Evolutionary conservation across 2,888 invertebrate species (phyloP).

Genomic region (Tachina grossa): DNA sequence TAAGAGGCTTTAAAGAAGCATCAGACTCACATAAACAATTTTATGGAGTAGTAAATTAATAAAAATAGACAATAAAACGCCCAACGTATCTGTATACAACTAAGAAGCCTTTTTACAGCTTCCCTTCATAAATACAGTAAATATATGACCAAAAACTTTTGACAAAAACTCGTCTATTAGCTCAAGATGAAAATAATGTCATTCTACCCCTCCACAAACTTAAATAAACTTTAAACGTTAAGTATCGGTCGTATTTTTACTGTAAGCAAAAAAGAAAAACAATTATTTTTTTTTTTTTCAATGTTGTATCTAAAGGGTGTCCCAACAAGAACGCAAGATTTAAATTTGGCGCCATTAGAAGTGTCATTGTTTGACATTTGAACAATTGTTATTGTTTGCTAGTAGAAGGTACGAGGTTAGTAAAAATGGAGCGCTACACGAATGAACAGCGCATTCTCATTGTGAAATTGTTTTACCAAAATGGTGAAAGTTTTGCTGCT

Average conservation of each 20-base stretch:
- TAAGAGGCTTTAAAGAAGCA: neutral
- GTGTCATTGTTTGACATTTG: no score
- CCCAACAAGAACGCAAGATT: no score
- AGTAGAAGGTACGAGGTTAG: no score
- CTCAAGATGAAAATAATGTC: slow-evolving; percentile 8
- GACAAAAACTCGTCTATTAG: neutral
- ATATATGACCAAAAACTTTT: neutral
- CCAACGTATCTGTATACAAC: slow-evolving; percentile 7
- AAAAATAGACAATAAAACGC: neutral
- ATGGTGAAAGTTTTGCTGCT: no score
- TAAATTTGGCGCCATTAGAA: no score
- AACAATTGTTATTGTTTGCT: no score
- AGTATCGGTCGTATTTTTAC: neutral
- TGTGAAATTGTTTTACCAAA: no score
- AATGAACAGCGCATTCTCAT: no score
- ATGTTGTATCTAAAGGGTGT: no score
- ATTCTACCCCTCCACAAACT: neutral
- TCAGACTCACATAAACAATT: neutral
- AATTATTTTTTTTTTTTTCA: neutral
- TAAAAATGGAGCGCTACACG: no score
- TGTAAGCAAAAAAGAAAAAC: neutral
- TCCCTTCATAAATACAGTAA: neutral
- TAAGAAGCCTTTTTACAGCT: neutral
- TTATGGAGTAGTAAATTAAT: neutral
- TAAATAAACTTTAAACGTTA: neutral